Evolutionary conservation across 2,888 invertebrate genomes (phyloP), one percentile per base, ranked within the genome.

Genomic region (Caenorhabditis angaria): DNA sequence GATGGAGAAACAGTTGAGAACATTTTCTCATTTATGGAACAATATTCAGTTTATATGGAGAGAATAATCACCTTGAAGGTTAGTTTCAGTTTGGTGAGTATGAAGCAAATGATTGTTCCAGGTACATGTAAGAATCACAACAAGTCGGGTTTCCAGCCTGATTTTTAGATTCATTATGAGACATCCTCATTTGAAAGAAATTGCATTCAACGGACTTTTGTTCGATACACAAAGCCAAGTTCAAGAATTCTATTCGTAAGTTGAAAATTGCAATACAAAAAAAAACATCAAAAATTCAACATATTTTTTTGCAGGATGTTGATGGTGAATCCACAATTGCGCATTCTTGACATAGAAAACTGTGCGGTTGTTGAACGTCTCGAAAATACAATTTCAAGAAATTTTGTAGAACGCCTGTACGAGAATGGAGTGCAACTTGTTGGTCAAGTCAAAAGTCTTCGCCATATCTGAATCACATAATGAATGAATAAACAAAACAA

Each of bases 311-410:
- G 55, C 65, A 72, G 72, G 3, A 64, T 67, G 24, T 54, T 72
- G 1, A 61, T 72, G 1, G 47, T 56, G 0, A 61, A 67, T 0
- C 67, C 64, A 0, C 64, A 61, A 28, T 51, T 72, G 14, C 47
- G 64, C 54, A 61, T 24, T 35, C 55, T 72, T 14, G 56, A 41
- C 20, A 20, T 72, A 47, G 58, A 64, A 24, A 72, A 72, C 25
- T 72, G 72, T 27, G 67, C 67, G 1, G 72, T 67, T 18, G 53
- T 72, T 27, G 71, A 71, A 14, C 63, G 65, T 53, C 59, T 72
- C 4, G 65, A 64, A 22, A 50, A 56, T 12, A 50, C 57, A 6
- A 10, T 72, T 10, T 64, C 64, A 41, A n/a, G 51, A 24, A 65
- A 28, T 0, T 72, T 72, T 18, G 24, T 61, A 18, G 58, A 67